Percentiles rank a stretch among this genome's conserved stretches.
These are phyloP conservation scores for Stenotaenia linearis DNA, from an alignment of 2,888 invertebrate genomes.

Conservation along the genomic window DNA sequence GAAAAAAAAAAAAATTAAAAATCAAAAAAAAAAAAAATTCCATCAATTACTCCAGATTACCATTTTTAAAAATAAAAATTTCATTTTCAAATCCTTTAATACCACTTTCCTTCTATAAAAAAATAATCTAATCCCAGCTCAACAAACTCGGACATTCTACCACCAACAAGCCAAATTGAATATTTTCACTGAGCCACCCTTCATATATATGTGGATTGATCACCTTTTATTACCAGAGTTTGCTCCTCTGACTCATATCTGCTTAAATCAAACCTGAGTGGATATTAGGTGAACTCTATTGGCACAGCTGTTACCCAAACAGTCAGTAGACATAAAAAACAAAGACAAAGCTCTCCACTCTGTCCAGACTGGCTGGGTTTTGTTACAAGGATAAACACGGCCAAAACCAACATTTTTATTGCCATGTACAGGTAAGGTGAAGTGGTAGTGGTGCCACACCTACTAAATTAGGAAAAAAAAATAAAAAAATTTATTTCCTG, in stretches of 20 bases:
- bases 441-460: background rate
- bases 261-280: constrained; percentile 19
- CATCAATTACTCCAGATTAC: background rate
- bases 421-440: background rate
- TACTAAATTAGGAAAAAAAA: background rate
- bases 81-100: background rate
- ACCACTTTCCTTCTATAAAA: background rate
- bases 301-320: constrained; percentile 15
- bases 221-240: constrained; percentile 8
- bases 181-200: background rate
- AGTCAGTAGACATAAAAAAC: background rate
- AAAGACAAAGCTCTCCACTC: background rate
- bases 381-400: background rate
- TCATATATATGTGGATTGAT: background rate
- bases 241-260: background rate
- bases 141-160: background rate
- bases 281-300: constrained; percentile 14
- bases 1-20: background rate
- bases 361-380: background rate
- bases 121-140: background rate
- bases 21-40: background rate
- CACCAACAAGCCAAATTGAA: background rate
- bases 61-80: no score
- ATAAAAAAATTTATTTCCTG: background rate
- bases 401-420: background rate